These are phyloP conservation scores for Proisotoma minuta DNA, from an alignment of 2,888 invertebrate species.

Conservation along the genomic window DNA sequence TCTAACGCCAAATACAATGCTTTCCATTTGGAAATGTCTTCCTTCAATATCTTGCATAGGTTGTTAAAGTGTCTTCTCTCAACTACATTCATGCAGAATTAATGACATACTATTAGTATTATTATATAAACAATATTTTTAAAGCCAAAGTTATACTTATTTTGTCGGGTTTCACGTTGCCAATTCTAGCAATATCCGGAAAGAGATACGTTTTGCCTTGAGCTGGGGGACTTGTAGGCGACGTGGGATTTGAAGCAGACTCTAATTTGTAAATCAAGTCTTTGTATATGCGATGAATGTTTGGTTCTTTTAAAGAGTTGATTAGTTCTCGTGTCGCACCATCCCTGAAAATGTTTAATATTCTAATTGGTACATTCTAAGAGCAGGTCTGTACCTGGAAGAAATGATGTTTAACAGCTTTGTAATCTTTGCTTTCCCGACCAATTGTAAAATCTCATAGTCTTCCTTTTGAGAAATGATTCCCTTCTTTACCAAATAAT, in stretches of 20 bases:
- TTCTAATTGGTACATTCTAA: background rate
- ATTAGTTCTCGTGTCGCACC: conserved; percentile 36
- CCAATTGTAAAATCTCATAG: conserved; percentile 33
- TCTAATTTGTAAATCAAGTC: conserved; percentile 40
- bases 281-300: conserved; percentile 28
- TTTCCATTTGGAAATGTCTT: conserved; percentile 32
- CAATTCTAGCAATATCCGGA: conserved; percentile 2
- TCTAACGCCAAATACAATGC: conserved; percentile 32
- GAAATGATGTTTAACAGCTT: conserved; percentile 30
- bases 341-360: conserved; percentile 20
- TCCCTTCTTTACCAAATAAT: conserved; percentile 37
- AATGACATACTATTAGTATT: background rate
- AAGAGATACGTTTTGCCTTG: conserved; percentile 2
- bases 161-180: conserved; percentile 27
- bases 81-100: conserved; percentile 22
- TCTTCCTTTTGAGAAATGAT: conserved; percentile 38
- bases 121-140: background rate
- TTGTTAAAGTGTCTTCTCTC: conserved; percentile 42
- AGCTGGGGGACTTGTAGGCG: conserved; percentile 15
- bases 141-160: conserved; percentile 18
- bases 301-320: conserved; percentile 34
- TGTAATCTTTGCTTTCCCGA: conserved; percentile 31
- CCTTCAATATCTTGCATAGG: conserved; percentile 36
- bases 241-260: conserved; percentile 19
- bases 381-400: conserved; percentile 19